Base-by-base conservation (phyloP, 2,113 vertebrate genomes). In the Merops nubicus region DNA sequence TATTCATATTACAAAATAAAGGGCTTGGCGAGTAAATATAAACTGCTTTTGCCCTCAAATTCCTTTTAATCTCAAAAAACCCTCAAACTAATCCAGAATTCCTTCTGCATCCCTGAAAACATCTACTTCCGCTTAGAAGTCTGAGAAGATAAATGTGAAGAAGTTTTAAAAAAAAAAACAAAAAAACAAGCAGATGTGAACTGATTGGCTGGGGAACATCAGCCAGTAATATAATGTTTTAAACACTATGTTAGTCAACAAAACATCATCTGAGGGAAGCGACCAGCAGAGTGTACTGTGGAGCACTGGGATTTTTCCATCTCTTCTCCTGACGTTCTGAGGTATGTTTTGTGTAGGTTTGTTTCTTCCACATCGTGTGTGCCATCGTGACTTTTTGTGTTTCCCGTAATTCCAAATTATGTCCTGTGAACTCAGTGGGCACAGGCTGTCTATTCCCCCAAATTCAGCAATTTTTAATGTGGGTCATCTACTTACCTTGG, bases 101-200 rank as follows among this genome's bases (percentile, higher is more conserved):
- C 50, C 43, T 91, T 90, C 51, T 72, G 60, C 48, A 68, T 81
- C 33, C 76, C 88, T 84, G 85, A 89, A 95, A 94, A 91, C 60
- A 89, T 69, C 51, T 42, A 76, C 50, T 91, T 65, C 53, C 3
- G 3, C 59, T 89, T 68, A 40, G 23, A 89, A 84, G n/a, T 68
- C 74, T 73, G 33, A 9, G 54, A 94, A 29, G 26, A 89, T 50
- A 91, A 91, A 80, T 36, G 68, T 25, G 18, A 85, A 85, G 54
- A 28, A 36, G n/a, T 36, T 85, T 85, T 23, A n/a, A 2, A 45
- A 87, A 89, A 54, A 89, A 87, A 88, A 82, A n/a, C 2, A 45
- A 87, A 89, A 54, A 89, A 87, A 88, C 81, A 48, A 0, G 0
- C 80, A 86, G 54, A 86, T 77, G 43, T 72, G 62, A 94, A 65